Conservation (phyloP, 2,797 vertebrate species). For the Sebastolobus alascanus region DNA sequence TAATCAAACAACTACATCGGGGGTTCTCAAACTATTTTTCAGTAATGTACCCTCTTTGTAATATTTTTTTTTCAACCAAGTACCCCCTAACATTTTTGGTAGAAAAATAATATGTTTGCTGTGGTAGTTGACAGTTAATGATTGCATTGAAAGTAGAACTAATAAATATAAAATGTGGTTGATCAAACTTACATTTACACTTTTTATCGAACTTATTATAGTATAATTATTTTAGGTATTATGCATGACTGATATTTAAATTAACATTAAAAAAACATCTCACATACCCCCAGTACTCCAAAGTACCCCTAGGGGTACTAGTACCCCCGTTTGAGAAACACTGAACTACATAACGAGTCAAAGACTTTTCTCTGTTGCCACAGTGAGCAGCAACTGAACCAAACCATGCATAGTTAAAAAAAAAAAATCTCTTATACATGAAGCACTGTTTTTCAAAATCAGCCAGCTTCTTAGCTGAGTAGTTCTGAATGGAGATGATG, state of each 20-base stretch:
- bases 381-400: slow-evolving; percentile 5
- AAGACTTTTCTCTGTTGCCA: not conserved
- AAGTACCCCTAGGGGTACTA: not conserved
- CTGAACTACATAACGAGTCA: not conserved
- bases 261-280: not conserved
- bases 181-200: too few species aligned
- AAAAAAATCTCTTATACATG: not conserved
- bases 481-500: slow-evolving; percentile 44
- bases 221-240: not conserved
- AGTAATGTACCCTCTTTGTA: too few species aligned
- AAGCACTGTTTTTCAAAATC: slow-evolving; percentile 10
- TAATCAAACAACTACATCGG: not conserved
- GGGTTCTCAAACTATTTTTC: too few species aligned
- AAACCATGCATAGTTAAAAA: not conserved
- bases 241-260: not conserved
- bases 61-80: not conserved
- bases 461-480: not conserved
- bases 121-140: too few species aligned
- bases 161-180: too few species aligned
- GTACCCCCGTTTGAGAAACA: not conserved
- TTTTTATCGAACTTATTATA: not conserved
- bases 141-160: too few species aligned
- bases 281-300: not conserved
- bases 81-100: too few species aligned
- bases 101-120: too few species aligned